Evolutionary conservation across 2,888 invertebrate species (phyloP), one percentile per base, ranked within the genome.

Genomic region (Pollenia angustigena): DNA sequence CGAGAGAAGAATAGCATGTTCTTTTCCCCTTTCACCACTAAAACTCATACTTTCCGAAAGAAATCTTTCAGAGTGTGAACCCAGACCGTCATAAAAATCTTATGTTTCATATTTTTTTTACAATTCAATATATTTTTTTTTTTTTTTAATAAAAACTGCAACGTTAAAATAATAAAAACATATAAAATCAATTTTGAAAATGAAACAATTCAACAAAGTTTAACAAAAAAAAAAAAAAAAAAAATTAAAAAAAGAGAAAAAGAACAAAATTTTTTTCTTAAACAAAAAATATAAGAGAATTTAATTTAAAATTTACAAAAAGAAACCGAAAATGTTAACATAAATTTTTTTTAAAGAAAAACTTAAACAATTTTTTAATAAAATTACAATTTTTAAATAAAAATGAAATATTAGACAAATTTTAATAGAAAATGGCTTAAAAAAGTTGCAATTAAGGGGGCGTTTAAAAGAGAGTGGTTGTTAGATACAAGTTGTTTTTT

Each of bases 161-260:
- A 85, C 71, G 56, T 71, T 54, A 42, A 72, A 66, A 74, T 40
- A 23, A 74, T 62, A 80, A 62, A 14, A 42, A 40, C 18, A 32
- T 4, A 32, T 32, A 0, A n/a, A 32, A 71, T 52, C 16, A 42
- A 69, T 44, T 79, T 71, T 44, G 50, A 48, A 64, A 44, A 66
- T 56, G 14, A 72, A 56, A 46, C 18, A 64, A 2, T 68, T 48
- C 23, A 87, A 84, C 68, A 81, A 80, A 69, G 52, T 75, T 84
- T 80, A 85, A 88, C 84, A 75, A 87, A 85, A 87, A 87, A 83
- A 83, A 81, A 88, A 87, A 87, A 87, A 85, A 87, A 87, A 83
- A 83, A 79, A 88, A 87, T n/a, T n/a, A 87, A 32, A 32, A 32
- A 82, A 88, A 87, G 85, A 83, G 83, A 88, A 87, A 87, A 87